Conservation (phyloP, 2,113 vertebrate species). For the Pristiophorus japonicus region DNA sequence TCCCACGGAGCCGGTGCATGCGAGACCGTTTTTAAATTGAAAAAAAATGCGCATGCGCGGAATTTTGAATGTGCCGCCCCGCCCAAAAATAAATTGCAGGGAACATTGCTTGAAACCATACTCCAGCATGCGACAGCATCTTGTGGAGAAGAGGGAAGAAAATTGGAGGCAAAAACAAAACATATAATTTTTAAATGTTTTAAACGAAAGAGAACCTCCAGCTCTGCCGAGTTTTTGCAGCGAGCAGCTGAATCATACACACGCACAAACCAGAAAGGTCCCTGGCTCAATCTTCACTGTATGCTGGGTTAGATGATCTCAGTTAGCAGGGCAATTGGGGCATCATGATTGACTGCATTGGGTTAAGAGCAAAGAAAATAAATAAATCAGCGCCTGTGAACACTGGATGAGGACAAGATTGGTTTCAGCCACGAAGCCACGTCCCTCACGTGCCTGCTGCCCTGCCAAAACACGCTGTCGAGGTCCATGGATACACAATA, state of each 20-base stretch:
- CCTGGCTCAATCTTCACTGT: not conserved
- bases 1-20: too few relatives aligned
- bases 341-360: not conserved
- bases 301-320: too few relatives aligned
- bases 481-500: not conserved
- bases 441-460: not conserved
- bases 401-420: not conserved
- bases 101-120: not conserved
- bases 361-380: not conserved
- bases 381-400: not conserved
- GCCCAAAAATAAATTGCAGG: too few relatives aligned
- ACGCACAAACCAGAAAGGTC: too few relatives aligned
- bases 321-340: too few relatives aligned
- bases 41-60: too few relatives aligned
- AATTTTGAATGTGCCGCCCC: too few relatives aligned
- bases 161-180: not conserved
- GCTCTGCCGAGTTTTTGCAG: not conserved
- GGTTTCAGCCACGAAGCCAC: not conserved
- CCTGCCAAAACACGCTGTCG: not conserved
- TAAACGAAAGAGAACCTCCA: not conserved
- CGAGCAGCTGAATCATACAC: not conserved
- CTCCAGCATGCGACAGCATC: not conserved
- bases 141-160: not conserved
- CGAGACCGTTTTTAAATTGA: too few relatives aligned
- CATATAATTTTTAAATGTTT: not conserved